Conservation (phyloP, 2,888 invertebrate species). For the Temnothorax unifasciatus region DNA sequence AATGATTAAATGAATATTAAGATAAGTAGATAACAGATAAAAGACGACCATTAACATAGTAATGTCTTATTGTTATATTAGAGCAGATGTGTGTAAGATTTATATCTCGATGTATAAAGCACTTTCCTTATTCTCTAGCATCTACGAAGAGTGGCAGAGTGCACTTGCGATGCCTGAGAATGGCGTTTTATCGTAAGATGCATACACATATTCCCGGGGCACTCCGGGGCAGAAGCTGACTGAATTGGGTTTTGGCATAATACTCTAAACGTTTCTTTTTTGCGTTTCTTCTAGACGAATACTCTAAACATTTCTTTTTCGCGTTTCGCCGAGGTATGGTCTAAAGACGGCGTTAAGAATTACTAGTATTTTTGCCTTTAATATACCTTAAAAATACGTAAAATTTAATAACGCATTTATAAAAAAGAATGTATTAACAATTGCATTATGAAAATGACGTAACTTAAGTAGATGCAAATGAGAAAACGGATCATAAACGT, state of each 20-base stretch:
- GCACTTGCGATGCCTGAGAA: conserved; percentile 52
- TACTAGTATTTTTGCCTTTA: not conserved
- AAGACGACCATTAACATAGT: not conserved
- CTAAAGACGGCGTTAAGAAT: conserved; percentile 1
- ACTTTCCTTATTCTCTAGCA: conserved; percentile 26
- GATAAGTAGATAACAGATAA: not conserved
- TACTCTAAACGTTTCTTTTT: conserved; percentile 34
- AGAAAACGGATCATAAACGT: not conserved
- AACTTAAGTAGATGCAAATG: not conserved
- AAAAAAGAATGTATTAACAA: not conserved
- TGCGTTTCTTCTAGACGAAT: not conserved
- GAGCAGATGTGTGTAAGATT: not conserved
- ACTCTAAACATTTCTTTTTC: conserved; percentile 24
- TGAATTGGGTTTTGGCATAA: conserved; percentile 54
- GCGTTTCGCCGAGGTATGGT: not conserved
- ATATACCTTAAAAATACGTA: not conserved
- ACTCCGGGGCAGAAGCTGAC: conserved; percentile 48
- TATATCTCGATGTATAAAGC: conserved; percentile 17
- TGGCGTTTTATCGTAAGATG: conserved; percentile 60
- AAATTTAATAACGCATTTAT: not conserved
- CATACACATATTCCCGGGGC: conserved; percentile 30
- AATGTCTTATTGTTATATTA: not conserved
- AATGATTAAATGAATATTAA: not conserved
- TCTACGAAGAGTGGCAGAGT: conserved; percentile 42
- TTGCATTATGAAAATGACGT: not conserved